Evolutionary conservation across 2,113 vertebrate genomes (phyloP), one percentile per base, ranked within the genome.

Genomic region (Eurypyga helias): DNA sequence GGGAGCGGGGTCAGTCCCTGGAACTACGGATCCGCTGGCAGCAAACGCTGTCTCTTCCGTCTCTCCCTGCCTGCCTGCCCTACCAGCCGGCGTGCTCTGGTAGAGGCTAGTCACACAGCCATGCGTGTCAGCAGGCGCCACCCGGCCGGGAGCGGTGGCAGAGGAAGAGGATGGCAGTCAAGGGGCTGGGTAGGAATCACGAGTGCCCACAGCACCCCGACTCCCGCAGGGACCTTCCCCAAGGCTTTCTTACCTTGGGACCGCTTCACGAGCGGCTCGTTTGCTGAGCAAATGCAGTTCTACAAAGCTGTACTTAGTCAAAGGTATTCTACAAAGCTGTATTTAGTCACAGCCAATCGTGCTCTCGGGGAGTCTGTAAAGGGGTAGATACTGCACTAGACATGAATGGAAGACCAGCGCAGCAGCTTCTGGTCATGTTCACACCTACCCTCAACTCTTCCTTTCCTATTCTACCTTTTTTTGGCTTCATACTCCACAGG

Each of bases 1-100:
- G n/a, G 29, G 46, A 13, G 6, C 4, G 25, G 12, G 21, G 4
- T 34, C 43, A 21, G 3, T 57, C 45, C 5, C 60, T 18, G 26
- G 34, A 14, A 36, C 7, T 1, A 46, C 2, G n/a, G 58, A 33
- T 17, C 16, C 0, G 1, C 46, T 43, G 34, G 26, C 13, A 24
- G 16, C 48, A 43, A 71, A 60, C 31, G 21, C 60, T 29, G 49
- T 36, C 20, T 65, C 13, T 70, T n/a, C 34, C 11, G 2, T 17
- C 13, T 57, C 24, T 52, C 69, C 61, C 13, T 24, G 48, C 43
- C 29, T 51, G 54, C 28, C 33, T 34, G 34, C 29, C 51, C 38
- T 38, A 38, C 33, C n/a, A 70, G 41, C 60, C 33, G 25, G 23
- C 1, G 20, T 60, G 36, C 58, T 77, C n/a, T 10, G 9, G 25